Percentiles rank a stretch among this genome's conserved stretches.
phyloP scores from a whole-genome alignment of 2,888 invertebrate species.

The Trilocha varians region DNA sequence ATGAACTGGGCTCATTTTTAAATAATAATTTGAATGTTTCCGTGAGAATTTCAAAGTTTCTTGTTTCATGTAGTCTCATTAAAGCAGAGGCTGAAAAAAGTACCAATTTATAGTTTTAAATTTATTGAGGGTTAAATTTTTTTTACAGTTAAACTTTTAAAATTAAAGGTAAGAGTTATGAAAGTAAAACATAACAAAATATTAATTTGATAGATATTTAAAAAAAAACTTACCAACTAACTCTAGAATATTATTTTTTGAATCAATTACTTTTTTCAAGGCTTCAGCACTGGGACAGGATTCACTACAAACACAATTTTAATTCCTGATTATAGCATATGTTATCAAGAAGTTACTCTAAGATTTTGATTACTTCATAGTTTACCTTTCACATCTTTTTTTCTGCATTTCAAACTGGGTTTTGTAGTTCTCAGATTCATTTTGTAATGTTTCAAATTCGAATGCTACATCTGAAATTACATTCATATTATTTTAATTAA shows the following conservation, averaged over 20 bases:
- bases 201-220: too few species aligned
- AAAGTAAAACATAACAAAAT: too few species aligned
- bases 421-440: constrained; percentile 34
- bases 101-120: too few species aligned
- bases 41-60: constrained; percentile 37
- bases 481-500: too few species aligned
- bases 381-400: constrained; percentile 44
- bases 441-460: constrained; percentile 35
- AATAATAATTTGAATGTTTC: constrained; percentile 40
- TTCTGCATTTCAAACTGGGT: constrained; percentile 26
- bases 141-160: too few species aligned
- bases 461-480: constrained; percentile 40
- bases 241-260: constrained; percentile 43
- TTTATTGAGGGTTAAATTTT: too few species aligned
- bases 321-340: too few species aligned
- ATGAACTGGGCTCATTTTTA: background rate
- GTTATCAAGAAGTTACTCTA: too few species aligned
- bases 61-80: constrained; percentile 43
- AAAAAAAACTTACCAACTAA: constrained; percentile 35
- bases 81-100: constrained; percentile 35
- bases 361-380: too few species aligned
- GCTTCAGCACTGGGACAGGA: constrained; percentile 34
- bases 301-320: constrained; percentile 33
- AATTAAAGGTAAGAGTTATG: too few species aligned
- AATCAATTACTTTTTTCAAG: constrained; percentile 35